Percentiles rank a stretch among this genome's conserved stretches.
These are phyloP conservation scores for Philereme transversata DNA, from an alignment of 2,888 invertebrate species.

Conservation along the genomic window DNA sequence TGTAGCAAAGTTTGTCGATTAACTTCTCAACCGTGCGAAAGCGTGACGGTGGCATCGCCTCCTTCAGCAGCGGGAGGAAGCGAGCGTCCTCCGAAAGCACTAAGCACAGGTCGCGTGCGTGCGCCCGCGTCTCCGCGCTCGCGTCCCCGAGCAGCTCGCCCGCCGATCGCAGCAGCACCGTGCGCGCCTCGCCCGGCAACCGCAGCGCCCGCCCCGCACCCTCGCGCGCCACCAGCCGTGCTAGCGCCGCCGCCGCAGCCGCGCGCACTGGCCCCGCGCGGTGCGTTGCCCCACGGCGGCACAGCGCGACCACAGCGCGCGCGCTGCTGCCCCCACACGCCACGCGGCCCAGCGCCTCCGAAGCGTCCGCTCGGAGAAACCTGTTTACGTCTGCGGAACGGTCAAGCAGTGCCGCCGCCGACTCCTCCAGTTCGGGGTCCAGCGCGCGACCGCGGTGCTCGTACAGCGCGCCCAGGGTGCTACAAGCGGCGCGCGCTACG, in stretches of 20 bases:
- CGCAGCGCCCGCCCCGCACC: constrained; percentile 89
- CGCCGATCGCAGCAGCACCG: constrained; percentile 90
- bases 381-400: constrained; percentile 97
- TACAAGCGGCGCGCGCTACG: constrained; percentile 94
- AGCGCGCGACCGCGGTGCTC: constrained; percentile 82
- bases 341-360: constrained; percentile 91
- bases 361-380: constrained; percentile 95
- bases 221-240: constrained; percentile 87
- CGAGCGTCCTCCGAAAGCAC: constrained; percentile 88
- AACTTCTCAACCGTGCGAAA: constrained; percentile 94
- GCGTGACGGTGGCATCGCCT: constrained; percentile 90
- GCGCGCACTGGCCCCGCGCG: constrained; percentile 95
- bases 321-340: constrained; percentile 89
- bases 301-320: constrained; percentile 87
- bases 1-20: constrained; percentile 82
- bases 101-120: constrained; percentile 91
- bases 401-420: constrained; percentile 91
- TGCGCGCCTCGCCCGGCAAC: constrained; percentile 90
- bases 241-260: constrained; percentile 91
- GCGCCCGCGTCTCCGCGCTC: constrained; percentile 91
- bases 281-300: constrained; percentile 89
- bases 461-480: constrained; percentile 92
- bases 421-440: constrained; percentile 93
- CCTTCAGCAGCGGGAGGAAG: constrained; percentile 90
- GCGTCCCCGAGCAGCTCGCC: constrained; percentile 94